These are phyloP conservation scores for Pollachius pollachius DNA, from an alignment of 2,113 vertebrate species.

Conservation along the genomic window DNA sequence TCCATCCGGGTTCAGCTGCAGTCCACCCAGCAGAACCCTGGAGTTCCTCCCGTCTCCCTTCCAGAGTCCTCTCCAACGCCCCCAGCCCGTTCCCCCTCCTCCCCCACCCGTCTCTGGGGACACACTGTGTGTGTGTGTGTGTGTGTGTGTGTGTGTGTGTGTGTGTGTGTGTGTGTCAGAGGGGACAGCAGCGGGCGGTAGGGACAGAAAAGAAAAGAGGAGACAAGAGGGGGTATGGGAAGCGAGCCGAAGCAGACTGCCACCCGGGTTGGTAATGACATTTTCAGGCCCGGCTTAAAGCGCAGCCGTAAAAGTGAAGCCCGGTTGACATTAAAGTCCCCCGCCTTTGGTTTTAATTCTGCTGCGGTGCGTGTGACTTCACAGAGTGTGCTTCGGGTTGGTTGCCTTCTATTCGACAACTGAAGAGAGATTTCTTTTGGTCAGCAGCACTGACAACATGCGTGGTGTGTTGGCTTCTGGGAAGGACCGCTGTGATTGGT, in stretches of 20 bases:
- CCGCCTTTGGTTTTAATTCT: constrained; percentile 56
- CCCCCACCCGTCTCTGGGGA: constrained; percentile 10
- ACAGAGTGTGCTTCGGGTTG: constrained; percentile 26
- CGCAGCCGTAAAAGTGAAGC: constrained; percentile 53
- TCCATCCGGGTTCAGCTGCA: too few relatives aligned
- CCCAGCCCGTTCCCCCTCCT: not conserved
- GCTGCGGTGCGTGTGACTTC: constrained; percentile 56
- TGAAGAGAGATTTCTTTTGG: constrained; percentile 47
- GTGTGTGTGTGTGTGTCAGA: not conserved
- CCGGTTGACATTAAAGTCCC: constrained; percentile 61
- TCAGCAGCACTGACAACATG: constrained; percentile 22
- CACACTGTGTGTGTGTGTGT: not conserved
- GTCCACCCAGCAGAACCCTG: too few relatives aligned
- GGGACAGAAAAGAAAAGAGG: constrained; percentile 23
- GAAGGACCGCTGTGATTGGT: too few relatives aligned
- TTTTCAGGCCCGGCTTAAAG: constrained; percentile 59
- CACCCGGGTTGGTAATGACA: constrained; percentile 61
- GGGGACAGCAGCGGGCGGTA: constrained; percentile 19
- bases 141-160: not conserved
- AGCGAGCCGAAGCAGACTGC: constrained; percentile 47
- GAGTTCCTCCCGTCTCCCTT: too few relatives aligned
- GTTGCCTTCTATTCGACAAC: constrained; percentile 29
- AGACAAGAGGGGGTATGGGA: constrained; percentile 37
- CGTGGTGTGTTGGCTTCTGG: too few relatives aligned
- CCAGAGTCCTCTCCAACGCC: not conserved